Base-by-base conservation (phyloP, 2,888 invertebrate species). In the Cybosia mesomella region DNA sequence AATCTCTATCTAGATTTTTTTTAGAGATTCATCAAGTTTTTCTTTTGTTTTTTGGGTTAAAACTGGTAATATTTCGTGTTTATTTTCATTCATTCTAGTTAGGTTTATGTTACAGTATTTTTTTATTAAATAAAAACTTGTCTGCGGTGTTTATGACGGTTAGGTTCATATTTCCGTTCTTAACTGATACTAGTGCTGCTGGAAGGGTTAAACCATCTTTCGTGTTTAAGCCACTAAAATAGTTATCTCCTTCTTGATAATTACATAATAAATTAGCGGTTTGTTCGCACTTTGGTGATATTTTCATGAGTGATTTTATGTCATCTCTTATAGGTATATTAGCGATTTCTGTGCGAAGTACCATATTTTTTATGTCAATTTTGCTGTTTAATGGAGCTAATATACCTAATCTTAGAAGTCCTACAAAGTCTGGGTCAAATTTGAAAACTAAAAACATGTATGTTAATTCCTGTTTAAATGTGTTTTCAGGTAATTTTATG, bases 311-410 rank as follows among this genome's bases (percentile, higher is more conserved):
- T 10, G 80, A 68, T 70, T 79, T 76, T 43, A 80, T 75, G 65
- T 70, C n/a, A 39, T 74, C 67, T 34, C 53, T 63, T 18, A 81
- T 81, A 0, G 73, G 76, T 62, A 81, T 80, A 0, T n/a, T 32
- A 0, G 75, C 28, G 1, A 73, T 72, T 0, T 75, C 67, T 2
- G 80, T 80, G 1, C 39, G 36, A 1, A 80, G 28, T 5, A 65
- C 55, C 72, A 72, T 79, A n/a, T 79, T 76, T 74, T 81, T 81
- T 1, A 82, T 76, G 1, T 83, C 78, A 58, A 83, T 80, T 69
- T 74, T 80, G 11, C 76, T 68, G 7, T 70, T 74, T 15, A 76
- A 54, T 53, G 64, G 54, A 0, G 55, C 53, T 61, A 80, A 36
- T 53, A 82, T n/a, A 49, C 83, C 83, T 64, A 80, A 53, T 1